These are phyloP conservation scores for Tiliqua scincoides DNA, from an alignment of 2,113 vertebrate genomes.

Conservation along the genomic window DNA sequence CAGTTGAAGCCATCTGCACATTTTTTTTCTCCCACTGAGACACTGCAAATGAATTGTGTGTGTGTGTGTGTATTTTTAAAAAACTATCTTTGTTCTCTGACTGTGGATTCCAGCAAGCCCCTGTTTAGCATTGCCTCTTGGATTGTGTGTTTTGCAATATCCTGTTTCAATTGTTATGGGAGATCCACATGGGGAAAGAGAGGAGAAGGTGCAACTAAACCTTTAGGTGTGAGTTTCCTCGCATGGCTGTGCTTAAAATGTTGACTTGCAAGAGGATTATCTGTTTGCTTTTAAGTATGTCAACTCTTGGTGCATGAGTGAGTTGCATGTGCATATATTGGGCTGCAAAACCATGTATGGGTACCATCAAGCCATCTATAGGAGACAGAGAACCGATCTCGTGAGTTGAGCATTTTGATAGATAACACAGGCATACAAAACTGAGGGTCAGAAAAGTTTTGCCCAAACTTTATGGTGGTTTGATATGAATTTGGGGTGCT, in stretches of 20 bases:
- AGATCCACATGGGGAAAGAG: neutral
- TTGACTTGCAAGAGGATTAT: neutral
- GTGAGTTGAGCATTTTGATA: neutral
- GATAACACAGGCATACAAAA: too few species aligned
- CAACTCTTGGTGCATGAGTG: neutral
- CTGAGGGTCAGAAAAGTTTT: too few species aligned
- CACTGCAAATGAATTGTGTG: neutral
- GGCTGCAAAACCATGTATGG: neutral
- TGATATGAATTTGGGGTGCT: too few species aligned
- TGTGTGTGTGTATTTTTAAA: neutral
- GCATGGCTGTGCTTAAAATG: neutral
- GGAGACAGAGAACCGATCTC: neutral
- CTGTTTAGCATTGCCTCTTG: neutral
- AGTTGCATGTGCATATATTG: neutral
- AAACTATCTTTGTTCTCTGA: neutral
- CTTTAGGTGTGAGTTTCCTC: neutral
- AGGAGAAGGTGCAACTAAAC: neutral
- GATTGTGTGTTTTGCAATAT: neutral
- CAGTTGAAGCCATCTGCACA: conserved; percentile 7
- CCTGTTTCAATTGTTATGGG: neutral
- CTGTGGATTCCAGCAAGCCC: neutral
- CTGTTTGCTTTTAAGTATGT: neutral
- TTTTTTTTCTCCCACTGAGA: neutral
- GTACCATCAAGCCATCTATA: too few species aligned
- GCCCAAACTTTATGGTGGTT: too few species aligned